A percentile compares a stretch with the other conserved stretches of the same genome.
phyloP scores from a whole-genome alignment of 2,797 vertebrate genomes.

The Cyprinodon diabolis region DNA sequence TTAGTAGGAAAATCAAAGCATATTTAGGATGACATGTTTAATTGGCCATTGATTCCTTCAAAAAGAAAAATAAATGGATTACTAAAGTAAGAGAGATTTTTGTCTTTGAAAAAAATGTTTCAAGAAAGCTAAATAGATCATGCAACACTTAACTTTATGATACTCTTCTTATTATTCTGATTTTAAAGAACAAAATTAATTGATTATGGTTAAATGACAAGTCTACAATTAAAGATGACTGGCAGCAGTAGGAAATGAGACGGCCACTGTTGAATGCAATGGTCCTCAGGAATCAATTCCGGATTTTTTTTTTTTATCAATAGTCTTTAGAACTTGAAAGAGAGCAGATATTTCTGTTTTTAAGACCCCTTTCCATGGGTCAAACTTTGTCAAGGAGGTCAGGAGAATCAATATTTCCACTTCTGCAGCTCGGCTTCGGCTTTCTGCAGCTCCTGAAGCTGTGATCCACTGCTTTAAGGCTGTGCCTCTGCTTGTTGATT shows the following conservation, averaged over 20 bases:
- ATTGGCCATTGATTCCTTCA: too few relatives aligned
- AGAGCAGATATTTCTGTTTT: conserved; percentile 5
- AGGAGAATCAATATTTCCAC: conserved; percentile 1
- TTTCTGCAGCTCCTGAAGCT: conserved; percentile 18
- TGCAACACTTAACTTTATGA: too few relatives aligned
- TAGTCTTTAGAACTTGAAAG: conserved; percentile 3
- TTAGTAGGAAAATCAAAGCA: too few relatives aligned
- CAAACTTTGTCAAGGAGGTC: conserved; percentile 3
- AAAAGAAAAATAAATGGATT: not conserved
- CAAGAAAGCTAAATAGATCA: too few relatives aligned
- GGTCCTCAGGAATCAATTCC: not conserved
- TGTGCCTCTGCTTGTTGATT: conserved; percentile 23
- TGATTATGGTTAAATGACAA: not conserved
- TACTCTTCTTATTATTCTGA: too few relatives aligned
- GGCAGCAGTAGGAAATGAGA: not conserved
- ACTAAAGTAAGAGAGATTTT: too few relatives aligned
- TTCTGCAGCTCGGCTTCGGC: conserved; percentile 8
- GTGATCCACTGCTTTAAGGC: conserved; percentile 22
- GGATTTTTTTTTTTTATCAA: not conserved
- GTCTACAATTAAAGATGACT: not conserved
- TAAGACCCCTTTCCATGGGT: not conserved
- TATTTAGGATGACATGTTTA: too few relatives aligned
- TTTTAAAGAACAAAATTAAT: too few relatives aligned
- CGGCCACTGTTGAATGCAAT: not conserved
- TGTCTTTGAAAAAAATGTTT: too few relatives aligned